Base-by-base conservation (phyloP, 2,113 vertebrate species). In the Megaceryle maxima region DNA sequence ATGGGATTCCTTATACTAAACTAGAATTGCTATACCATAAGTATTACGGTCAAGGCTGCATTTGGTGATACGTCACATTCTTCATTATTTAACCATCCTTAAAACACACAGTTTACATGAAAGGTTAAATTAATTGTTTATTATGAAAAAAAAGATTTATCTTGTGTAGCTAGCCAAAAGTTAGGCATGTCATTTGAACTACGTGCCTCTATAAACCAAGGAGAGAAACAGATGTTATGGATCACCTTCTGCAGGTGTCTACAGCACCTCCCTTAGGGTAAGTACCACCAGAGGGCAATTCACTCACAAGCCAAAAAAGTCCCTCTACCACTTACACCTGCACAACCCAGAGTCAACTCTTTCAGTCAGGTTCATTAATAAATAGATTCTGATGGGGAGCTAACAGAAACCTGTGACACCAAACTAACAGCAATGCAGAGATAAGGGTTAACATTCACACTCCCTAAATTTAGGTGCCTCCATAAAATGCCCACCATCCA, bases 1-100 rank as follows among this genome's bases (percentile, higher is more conserved):
- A 97, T 96, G 92, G 6, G 90, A 97, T 91, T 97, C 93, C 92
- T 96, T 92, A 94, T 95, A 88, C 86, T 91, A 91, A 97, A 96
- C 87, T 95, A 67, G 91, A 96, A 82, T 60, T 95, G 91, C 95
- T 82, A 67, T 90, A 92, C 75, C 96, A 67, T 90, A 87, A 92
- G 81, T 76, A 83, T 97, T 96, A 95, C 64, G 46, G 81, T 94
- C 86, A 88, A 67, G 69, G 86, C 56, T 87, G 33, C 78, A 87
- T 74, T 66, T 77, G n/a, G 37, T 56, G 51, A 86, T 88, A 69
- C 5, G 66, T 77, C 90, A 69, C 39, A 56, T 56, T 93, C 79
- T 43, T 95, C 74, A 67, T 70, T 95, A 94, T 81, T 83, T 67
- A 74, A 85, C 74, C 50, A 53, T 31, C 69, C 67, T 72, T 67